Base-by-base conservation (phyloP, 2,888 invertebrate genomes). In the Agonopterix heracliana region DNA sequence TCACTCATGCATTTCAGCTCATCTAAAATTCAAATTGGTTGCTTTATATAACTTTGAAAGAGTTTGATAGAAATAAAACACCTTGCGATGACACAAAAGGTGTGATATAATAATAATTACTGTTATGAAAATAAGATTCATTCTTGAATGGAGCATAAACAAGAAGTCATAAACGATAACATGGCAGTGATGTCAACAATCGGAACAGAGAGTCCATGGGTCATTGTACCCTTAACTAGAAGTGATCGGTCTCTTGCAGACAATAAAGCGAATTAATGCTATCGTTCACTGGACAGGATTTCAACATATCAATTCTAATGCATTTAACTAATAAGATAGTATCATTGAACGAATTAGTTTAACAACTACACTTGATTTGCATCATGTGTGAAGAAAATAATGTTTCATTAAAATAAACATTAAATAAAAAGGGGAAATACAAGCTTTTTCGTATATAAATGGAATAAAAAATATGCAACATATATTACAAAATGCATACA, bases 221-320 rank as follows among this genome's bases (percentile, higher is more conserved):
- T 81, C 84, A 82, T 61, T 71, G 81, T 71, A 74, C 84, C 75
- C 60, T 71, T 77, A 70, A 70, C 66, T 74, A 68, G 66, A 71
- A 71, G 67, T 66, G 72, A 77, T 68, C 66, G 68, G 56, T 68
- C 66, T 65, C 64, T 55, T 66, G 63, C 65, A 65, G 71, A 72
- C 78, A 78, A 78, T 80, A 76, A 77, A 73, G 72, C 66, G 69
- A 74, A 79, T 78, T 74, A 73, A 71, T 64, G 61, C 61, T 55
- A 59, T 60, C 57, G 60, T 67, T 66, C 58, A 66, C 56, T 63
- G 53, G 60, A 62, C 61, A 60, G 55, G 58, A 65, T 68, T 65
- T 64, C 59, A 62, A 55, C 57, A 56, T 51, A 51, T 63, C 58
- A 62, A 57, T 63, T 49, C 11, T 47, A 62, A 64, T 56, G 55